Percentiles rank a stretch among this genome's conserved stretches.
Conservation (phyloP, 2,113 vertebrate genomes). For the Varanus komodoensis region DNA sequence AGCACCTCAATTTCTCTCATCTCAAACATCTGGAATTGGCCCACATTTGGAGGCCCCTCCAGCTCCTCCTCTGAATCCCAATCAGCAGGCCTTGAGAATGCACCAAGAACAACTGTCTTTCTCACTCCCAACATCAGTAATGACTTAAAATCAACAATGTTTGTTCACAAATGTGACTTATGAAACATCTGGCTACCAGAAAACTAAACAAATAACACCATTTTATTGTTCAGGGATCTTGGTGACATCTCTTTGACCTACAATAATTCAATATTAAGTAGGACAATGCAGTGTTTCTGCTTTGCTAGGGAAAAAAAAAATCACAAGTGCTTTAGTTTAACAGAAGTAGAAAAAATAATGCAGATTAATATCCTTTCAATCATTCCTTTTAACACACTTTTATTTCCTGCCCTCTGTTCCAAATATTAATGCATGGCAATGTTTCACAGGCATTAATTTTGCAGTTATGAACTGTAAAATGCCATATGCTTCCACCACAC, state of each 20-base stretch:
- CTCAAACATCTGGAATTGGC: too few species aligned
- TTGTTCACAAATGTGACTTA: neutral
- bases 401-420: neutral
- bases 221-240: neutral
- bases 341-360: neutral
- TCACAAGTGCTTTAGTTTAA: neutral
- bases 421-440: neutral
- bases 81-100: too few species aligned
- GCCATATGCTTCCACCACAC: neutral
- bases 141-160: neutral
- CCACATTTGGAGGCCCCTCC: too few species aligned
- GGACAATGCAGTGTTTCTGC: neutral
- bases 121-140: neutral
- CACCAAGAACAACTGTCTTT: too few species aligned
- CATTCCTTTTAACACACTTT: neutral
- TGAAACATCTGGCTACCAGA: neutral
- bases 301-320: neutral
- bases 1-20: too few species aligned
- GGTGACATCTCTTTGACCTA: neutral
- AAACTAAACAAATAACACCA: neutral
- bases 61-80: too few species aligned
- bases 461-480: neutral
- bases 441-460: neutral
- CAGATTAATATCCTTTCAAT: neutral
- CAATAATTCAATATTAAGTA: neutral